Evolutionary conservation across 2,797 vertebrate genomes (phyloP), one percentile per base, ranked within the genome.

Genomic region (Bradypodion ventrale): DNA sequence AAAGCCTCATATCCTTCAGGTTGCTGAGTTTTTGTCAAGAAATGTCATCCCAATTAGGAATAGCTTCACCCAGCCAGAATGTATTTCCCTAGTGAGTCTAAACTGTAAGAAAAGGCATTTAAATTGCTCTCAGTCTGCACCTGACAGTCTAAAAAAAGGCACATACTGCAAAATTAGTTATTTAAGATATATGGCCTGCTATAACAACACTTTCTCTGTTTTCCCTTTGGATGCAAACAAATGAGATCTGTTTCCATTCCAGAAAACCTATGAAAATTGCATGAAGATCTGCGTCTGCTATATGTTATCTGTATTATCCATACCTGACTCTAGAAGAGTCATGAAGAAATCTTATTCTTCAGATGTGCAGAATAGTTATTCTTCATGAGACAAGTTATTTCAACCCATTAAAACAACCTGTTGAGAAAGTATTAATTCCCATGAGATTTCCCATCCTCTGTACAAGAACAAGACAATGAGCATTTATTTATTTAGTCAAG

Each of bases 81-180:
- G 77, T 94, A 93, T 93, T 93, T 93, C 86, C 78, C 78, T 80
- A 88, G 83, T 87, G 89, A 91, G 69, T 74, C 87, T 81, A 90
- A 88, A 91, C 37, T 88, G 84, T 89, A 86, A 90, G 72, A 37
- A 92, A 93, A 92, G 27, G 25, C 69, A 19, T 91, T 93, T 93
- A 89, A 88, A 80, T 87, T 93, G 85, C 69, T 93, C 29, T 46
- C 89, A 74, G 83, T 62, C 70, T 88, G 40, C 1, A 0, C 77
- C 90, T 90, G 85, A 92, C 88, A 93, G 80, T 83, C 87, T 92
- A 90, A 91, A 92, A 93, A 93, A 92, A 90, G 1, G 2, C 62
- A 89, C 89, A 94, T 91, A 92, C 87, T 91, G 83, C 46, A 92
- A 91, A 94, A 85, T 40, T 0, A 92, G 79, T 92, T 35, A 87